Percentiles rank a stretch among this genome's conserved stretches.
phyloP scores from a whole-genome alignment of 2,888 invertebrate species.

The Cephus rjabovi region DNA sequence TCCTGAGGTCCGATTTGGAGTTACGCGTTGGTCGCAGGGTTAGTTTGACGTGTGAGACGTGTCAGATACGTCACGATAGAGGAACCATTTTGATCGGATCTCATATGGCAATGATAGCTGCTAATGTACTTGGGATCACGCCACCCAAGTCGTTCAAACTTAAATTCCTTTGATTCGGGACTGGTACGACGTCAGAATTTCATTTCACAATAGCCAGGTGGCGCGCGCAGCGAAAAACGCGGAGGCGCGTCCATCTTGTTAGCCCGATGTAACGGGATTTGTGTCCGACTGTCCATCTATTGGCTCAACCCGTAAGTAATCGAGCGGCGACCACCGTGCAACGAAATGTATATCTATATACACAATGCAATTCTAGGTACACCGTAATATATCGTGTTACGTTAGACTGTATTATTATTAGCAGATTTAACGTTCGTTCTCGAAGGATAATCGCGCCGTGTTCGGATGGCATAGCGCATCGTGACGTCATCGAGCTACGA shows the following conservation, averaged over 20 bases:
- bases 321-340: background rate
- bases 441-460: background rate
- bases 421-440: background rate
- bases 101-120: slow-evolving; percentile 35
- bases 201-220: slow-evolving; percentile 1
- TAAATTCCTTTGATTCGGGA: slow-evolving; percentile 10
- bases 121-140: slow-evolving; percentile 40
- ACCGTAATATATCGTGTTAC: background rate
- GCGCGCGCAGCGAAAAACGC: background rate
- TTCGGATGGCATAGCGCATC: too few relatives aligned
- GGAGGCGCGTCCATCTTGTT: slow-evolving; percentile 9
- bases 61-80: slow-evolving; percentile 52
- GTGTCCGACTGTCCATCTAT: slow-evolving; percentile 3
- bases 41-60: slow-evolving; percentile 33
- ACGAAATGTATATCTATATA: background rate
- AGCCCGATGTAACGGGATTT: slow-evolving; percentile 8
- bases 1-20: background rate
- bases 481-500: background rate
- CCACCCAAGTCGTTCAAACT: slow-evolving; percentile 37
- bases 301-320: slow-evolving; percentile 3
- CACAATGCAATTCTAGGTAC: background rate
- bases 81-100: slow-evolving; percentile 37
- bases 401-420: background rate
- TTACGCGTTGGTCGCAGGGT: background rate
- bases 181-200: background rate